Percentiles rank a stretch among this genome's conserved stretches.
phyloP scores from a whole-genome alignment of 2,888 invertebrate genomes.

The Rotaria sp. region DNA sequence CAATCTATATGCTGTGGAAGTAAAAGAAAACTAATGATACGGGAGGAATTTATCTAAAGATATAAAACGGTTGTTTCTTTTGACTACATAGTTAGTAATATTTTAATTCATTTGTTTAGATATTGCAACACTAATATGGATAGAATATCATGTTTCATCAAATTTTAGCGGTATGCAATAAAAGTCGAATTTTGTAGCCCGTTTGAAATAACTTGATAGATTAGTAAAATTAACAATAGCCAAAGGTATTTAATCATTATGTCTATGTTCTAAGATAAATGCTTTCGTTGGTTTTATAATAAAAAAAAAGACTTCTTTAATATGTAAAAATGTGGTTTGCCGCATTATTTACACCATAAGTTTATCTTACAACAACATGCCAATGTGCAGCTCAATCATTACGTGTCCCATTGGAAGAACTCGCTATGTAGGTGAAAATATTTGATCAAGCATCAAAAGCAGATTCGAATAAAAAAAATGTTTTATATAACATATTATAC shows the following conservation, averaged over 20 bases:
- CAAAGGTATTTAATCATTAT: slow-evolving; percentile 32
- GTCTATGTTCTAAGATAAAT: not conserved
- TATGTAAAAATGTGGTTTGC: slow-evolving; percentile 80
- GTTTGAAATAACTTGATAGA: slow-evolving; percentile 76
- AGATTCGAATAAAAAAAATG: slow-evolving; percentile 31
- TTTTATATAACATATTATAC: not conserved
- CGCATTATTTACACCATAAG: slow-evolving; percentile 92
- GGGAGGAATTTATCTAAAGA: slow-evolving; percentile 88
- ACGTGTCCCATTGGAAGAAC: slow-evolving; percentile 79
- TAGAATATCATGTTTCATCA: slow-evolving; percentile 84
- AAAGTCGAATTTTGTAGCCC: slow-evolving; percentile 91
- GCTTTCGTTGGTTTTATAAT: too few relatives aligned
- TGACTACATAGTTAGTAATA: not conserved
- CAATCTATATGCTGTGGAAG: slow-evolving; percentile 73
- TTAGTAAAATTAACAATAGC: slow-evolving; percentile 29
- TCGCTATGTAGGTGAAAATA: slow-evolving; percentile 70
- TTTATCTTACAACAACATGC: slow-evolving; percentile 94
- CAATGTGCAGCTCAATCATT: slow-evolving; percentile 85
- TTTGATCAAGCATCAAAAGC: slow-evolving; percentile 21
- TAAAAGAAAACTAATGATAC: slow-evolving; percentile 97
- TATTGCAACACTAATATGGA: slow-evolving; percentile 84
- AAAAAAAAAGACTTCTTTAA: not conserved
- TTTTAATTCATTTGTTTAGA: slow-evolving; percentile 53
- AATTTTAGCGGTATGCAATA: slow-evolving; percentile 88
- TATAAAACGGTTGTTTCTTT: slow-evolving; percentile 40